Evolutionary conservation across 2,113 vertebrate species (phyloP).

Genomic region (Halichoerus grypus): DNA sequence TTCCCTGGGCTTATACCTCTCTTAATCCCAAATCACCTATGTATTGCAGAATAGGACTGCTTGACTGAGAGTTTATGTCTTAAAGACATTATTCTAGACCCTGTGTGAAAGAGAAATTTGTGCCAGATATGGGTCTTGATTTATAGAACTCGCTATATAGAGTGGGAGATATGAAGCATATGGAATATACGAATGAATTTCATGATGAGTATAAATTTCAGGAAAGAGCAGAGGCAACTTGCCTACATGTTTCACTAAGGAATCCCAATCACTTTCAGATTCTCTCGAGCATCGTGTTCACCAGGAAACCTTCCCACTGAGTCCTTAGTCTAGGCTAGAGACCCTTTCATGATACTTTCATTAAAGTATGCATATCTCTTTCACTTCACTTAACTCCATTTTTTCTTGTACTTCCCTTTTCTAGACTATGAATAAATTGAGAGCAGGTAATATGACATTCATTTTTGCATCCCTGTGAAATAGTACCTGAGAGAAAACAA

Average conservation of each 20-base stretch:
- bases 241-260: background rate
- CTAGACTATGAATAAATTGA: background rate
- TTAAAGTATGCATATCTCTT: background rate
- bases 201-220: background rate
- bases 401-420: background rate
- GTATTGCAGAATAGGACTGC: background rate
- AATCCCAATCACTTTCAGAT: background rate
- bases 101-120: background rate
- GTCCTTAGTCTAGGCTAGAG: background rate
- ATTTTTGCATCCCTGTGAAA: background rate
- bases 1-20: background rate
- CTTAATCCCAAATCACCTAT: background rate
- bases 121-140: background rate
- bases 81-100: background rate
- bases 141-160: background rate
- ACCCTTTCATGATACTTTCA: background rate
- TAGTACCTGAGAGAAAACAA: background rate
- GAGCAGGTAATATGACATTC: background rate
- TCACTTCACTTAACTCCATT: background rate
- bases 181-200: background rate
- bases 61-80: background rate
- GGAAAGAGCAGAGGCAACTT: background rate
- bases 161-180: background rate
- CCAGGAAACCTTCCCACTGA: background rate
- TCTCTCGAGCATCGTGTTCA: background rate